Conservation (phyloP, 2,888 invertebrate species). For the Pterostichus madidus region DNA sequence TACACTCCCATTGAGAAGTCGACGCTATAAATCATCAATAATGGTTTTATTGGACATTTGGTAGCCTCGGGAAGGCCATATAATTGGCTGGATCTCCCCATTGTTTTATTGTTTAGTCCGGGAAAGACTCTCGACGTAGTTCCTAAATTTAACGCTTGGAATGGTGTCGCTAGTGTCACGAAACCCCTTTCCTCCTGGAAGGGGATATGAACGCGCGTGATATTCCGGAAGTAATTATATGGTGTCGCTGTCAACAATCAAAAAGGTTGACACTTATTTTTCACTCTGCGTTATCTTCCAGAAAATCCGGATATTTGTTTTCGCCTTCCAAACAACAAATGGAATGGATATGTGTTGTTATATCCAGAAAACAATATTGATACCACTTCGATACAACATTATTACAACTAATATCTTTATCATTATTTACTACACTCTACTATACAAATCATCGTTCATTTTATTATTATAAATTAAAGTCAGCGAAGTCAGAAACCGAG, state of each 20-base stretch:
- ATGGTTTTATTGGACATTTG: slow-evolving; percentile 65
- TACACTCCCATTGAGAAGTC: slow-evolving; percentile 61
- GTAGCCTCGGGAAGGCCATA: slow-evolving; percentile 54
- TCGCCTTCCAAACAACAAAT: not conserved
- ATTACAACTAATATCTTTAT: no score
- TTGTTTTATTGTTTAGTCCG: slow-evolving; percentile 61
- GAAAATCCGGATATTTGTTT: slow-evolving; percentile 54
- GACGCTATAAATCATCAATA: slow-evolving; percentile 63
- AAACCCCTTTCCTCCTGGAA: not conserved
- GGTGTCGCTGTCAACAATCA: slow-evolving; percentile 49
- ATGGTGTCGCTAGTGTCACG: slow-evolving; percentile 35
- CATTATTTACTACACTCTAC: no score
- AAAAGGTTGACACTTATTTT: slow-evolving; percentile 52
- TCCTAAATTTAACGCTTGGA: slow-evolving; percentile 33
- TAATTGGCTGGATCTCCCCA: slow-evolving; percentile 61
- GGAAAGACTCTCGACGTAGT: slow-evolving; percentile 36
- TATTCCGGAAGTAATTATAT: slow-evolving; percentile 55
- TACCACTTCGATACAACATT: not conserved
- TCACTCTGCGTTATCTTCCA: slow-evolving; percentile 28
- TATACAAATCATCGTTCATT: no score
- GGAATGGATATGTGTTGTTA: slow-evolving; percentile 20
- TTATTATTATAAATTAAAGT: no score
- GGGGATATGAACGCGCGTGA: slow-evolving; percentile 27
- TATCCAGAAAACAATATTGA: not conserved
- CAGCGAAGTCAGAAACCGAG: no score